phyloP scores from a whole-genome alignment of 2,888 invertebrate genomes.

The Petrophora chlorosata region DNA sequence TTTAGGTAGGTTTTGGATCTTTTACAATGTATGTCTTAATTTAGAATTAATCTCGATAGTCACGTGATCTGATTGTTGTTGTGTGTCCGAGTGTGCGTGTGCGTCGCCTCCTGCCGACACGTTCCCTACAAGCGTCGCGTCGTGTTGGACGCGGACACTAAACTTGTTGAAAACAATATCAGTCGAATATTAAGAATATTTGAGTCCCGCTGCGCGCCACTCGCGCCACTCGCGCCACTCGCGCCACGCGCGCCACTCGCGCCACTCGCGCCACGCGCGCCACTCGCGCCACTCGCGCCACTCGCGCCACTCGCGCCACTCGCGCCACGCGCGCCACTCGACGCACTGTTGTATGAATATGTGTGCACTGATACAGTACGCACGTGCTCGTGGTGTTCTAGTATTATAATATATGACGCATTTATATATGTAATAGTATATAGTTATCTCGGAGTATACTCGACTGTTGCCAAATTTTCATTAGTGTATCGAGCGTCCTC shows the following conservation, averaged over 20 bases:
- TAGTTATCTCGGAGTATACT: slow-evolving; percentile 27
- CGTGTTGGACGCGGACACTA: background rate
- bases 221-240: no score
- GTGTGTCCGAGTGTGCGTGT: slow-evolving; percentile 3
- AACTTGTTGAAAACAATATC: no score
- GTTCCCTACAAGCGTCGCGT: background rate
- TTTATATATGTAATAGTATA: slow-evolving; percentile 29
- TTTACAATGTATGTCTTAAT: slow-evolving; percentile 41
- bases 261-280: no score
- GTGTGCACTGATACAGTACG: slow-evolving; percentile 18
- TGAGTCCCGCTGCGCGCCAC: no score
- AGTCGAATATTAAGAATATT: no score
- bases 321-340: no score
- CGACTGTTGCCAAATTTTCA: slow-evolving; percentile 66
- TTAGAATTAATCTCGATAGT: slow-evolving; percentile 27
- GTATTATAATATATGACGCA: slow-evolving; percentile 11
- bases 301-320: no score
- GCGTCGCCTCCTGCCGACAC: slow-evolving; percentile 10
- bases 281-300: no score
- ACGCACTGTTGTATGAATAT: no score
- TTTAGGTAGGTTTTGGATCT: slow-evolving; percentile 48
- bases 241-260: no score
- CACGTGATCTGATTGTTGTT: slow-evolving; percentile 34
- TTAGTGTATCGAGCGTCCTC: slow-evolving; percentile 43
- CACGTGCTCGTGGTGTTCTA: slow-evolving; percentile 10